phyloP scores from a whole-genome alignment of 2,797 vertebrate genomes.

The Onychomys torridus region DNA sequence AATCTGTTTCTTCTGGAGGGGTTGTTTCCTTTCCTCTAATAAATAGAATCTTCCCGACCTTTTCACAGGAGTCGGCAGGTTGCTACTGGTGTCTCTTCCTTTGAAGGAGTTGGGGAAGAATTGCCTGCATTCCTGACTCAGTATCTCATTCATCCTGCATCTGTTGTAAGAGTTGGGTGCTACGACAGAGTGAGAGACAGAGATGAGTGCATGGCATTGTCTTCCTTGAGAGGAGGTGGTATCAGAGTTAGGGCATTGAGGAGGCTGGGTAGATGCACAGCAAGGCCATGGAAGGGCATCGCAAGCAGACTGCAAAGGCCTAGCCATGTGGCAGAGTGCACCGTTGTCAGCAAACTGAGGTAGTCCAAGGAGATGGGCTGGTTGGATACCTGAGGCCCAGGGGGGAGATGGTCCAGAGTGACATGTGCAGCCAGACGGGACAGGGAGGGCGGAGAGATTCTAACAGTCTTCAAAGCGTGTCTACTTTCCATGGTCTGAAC shows the following conservation, averaged over 20 bases:
- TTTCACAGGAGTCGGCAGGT: constrained; percentile 41
- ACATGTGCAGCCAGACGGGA: background rate
- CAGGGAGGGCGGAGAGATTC: background rate
- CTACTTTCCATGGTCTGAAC: background rate
- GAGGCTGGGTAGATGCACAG: background rate
- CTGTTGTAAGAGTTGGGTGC: background rate
- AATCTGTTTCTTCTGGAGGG: constrained; percentile 66
- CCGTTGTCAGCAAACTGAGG: fast-evolving
- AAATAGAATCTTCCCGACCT: constrained; percentile 74
- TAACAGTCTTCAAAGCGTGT: background rate
- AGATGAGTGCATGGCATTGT: background rate
- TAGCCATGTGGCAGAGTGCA: fast-evolving
- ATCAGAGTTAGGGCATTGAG: background rate
- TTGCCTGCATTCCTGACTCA: constrained; percentile 24
- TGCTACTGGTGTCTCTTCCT: constrained; percentile 46
- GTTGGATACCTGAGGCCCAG: background rate
- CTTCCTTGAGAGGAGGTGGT: background rate
- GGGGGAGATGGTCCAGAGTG: background rate
- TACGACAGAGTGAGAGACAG: background rate
- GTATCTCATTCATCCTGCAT: background rate
- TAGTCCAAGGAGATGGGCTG: background rate
- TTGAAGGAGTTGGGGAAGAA: constrained; percentile 36
- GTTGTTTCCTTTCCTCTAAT: constrained; percentile 70
- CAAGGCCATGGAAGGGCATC: background rate
- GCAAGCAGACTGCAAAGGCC: background rate